Evolutionary conservation across 2,797 vertebrate genomes (phyloP), one percentile per base, ranked within the genome.

Genomic region (Ficedula albicollis): DNA sequence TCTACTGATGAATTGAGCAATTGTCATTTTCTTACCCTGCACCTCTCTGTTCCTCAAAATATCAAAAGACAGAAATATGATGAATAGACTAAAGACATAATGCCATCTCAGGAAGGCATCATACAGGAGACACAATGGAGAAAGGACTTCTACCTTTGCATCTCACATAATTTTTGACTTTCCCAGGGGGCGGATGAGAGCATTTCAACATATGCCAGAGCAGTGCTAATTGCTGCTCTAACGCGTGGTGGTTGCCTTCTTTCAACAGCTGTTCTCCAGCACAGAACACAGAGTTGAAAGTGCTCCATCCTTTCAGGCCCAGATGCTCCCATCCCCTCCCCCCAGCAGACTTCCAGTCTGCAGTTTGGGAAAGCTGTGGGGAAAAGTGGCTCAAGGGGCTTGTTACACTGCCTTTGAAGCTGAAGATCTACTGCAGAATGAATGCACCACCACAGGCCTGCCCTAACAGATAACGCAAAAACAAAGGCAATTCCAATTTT

Each of bases 351-450:
- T 64, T 83, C 44, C 66, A 89, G 90, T 41, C 84, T 83, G 84
- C 83, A 76, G 20, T 56, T 66, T 63, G 76, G 87, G 62, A 85
- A 94, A 85, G 58, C 92, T 36, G 4, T 8, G 32, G 75, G 88
- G 73, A n/a, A 68, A 95, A 77, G 69, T 39, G 90, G 75, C 86
- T 84, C 38, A 0, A 87, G 93, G 84, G 82, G 79, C 72, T 85
- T 87, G 66, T 96, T 94, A 92, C n/a, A 3, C 1, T 59, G 79
- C 62, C 90, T 96, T 96, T 92, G 96, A 97, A 92, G 92, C 66
- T 72, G 62, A 62, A 75, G 30, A 92, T 74, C 76, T 51, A 39
- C 88, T 86, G 82, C 82, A 72, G 69, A 58, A 91, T 30, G 58
- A 92, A 89, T 25, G 49, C 58, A 67, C 44, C n/a, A 25, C 58